These are phyloP conservation scores for Craniophora ligustri DNA, from an alignment of 2,888 invertebrate species.

Conservation along the genomic window DNA sequence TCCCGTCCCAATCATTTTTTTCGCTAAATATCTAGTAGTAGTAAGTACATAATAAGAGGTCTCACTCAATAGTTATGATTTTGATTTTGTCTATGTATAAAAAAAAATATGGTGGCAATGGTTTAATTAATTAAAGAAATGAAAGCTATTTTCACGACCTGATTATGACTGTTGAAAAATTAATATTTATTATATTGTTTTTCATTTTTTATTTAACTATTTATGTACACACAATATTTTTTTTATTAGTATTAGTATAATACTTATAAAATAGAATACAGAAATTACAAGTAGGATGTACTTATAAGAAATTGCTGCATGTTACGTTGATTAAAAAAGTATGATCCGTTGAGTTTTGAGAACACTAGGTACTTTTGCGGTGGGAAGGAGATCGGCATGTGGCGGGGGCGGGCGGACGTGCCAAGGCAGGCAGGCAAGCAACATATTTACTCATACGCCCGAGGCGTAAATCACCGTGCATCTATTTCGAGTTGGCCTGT, in stretches of 20 bases:
- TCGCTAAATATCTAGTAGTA: conserved; percentile 14
- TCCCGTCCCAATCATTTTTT: conserved; percentile 55
- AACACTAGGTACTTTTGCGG: conserved; percentile 60
- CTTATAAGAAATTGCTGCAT: conserved; percentile 18
- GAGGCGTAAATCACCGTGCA: conserved; percentile 88
- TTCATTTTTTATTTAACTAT: too few relatives aligned
- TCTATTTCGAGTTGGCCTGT: conserved; percentile 85
- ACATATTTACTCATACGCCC: conserved; percentile 86
- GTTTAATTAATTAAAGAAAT: too few relatives aligned
- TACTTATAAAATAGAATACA: not conserved
- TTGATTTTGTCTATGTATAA: too few relatives aligned
- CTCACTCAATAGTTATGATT: conserved; percentile 3
- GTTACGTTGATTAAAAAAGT: conserved; percentile 23
- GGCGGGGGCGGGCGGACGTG: conserved; percentile 83
- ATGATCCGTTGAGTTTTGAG: conserved; percentile 42
- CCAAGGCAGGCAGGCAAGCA: conserved; percentile 85
- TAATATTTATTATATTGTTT: too few relatives aligned
- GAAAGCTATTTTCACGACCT: too few relatives aligned
- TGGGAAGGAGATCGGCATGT: conserved; percentile 72
- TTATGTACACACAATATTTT: too few relatives aligned
- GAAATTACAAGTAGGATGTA: not conserved
- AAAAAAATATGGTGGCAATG: too few relatives aligned
- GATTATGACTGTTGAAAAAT: too few relatives aligned
- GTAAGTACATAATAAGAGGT: not conserved
- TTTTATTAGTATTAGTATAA: too few relatives aligned